phyloP scores from a whole-genome alignment of 2,888 invertebrate genomes.

The Thereva nobilitata region DNA sequence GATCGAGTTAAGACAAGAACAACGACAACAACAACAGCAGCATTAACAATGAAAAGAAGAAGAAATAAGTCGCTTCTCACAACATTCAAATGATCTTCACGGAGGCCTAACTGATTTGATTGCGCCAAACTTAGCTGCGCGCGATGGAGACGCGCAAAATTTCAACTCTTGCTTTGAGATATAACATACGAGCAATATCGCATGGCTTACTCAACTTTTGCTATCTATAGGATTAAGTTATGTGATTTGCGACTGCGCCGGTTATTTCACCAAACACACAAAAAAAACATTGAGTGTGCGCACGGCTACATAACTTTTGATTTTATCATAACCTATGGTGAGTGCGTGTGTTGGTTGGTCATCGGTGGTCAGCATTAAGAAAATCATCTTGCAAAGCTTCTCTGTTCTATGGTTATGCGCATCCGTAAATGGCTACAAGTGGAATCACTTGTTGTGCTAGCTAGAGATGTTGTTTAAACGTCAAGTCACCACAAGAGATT shows the following conservation, averaged over 20 bases:
- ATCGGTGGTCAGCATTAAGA: slow-evolving; percentile 16
- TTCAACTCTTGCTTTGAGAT: too few relatives aligned
- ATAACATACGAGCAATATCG: background rate
- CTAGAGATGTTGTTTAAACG: background rate
- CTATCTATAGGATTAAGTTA: slow-evolving; percentile 23
- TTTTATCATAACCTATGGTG: slow-evolving; percentile 11
- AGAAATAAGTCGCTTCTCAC: slow-evolving; percentile 12
- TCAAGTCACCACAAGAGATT: too few relatives aligned
- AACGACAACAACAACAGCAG: background rate
- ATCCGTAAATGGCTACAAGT: slow-evolving; percentile 9
- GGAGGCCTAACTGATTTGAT: background rate
- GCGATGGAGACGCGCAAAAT: too few relatives aligned
- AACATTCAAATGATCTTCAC: slow-evolving; percentile 35
- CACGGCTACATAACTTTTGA: background rate
- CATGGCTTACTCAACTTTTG: slow-evolving; percentile 9
- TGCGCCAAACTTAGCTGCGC: too few relatives aligned
- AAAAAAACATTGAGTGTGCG: background rate
- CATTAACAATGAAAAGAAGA: slow-evolving; percentile 1
- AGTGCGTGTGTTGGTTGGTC: slow-evolving; percentile 21
- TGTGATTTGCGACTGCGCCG: slow-evolving; percentile 16
- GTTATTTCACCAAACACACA: slow-evolving; percentile 20
- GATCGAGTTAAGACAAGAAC: background rate
- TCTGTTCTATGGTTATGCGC: background rate
- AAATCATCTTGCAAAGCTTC: slow-evolving; percentile 19
- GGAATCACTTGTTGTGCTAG: slow-evolving; percentile 14